Conservation (phyloP, 2,888 invertebrate genomes). For the Drosophila ezoana region DNA sequence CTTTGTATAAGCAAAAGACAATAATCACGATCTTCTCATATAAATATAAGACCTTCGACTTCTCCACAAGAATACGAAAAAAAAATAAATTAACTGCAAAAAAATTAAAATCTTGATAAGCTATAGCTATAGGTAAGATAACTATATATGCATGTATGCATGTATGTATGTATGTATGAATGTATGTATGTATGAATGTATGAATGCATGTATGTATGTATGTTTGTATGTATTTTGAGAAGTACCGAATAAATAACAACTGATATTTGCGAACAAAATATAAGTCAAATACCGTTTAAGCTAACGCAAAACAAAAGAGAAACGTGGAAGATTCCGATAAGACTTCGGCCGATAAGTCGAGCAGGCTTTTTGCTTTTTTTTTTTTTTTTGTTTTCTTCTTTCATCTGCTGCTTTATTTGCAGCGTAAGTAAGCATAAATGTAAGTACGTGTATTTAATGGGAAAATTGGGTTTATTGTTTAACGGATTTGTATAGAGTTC, state of each 20-base stretch:
- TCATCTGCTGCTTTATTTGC: neutral
- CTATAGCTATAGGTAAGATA: conserved; percentile 21
- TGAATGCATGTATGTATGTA: conserved; percentile 2
- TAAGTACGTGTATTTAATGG: conserved; percentile 14
- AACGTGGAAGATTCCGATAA: conserved; percentile 64
- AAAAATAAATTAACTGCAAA: conserved; percentile 32
- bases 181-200: neutral
- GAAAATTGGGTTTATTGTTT: conserved; percentile 36
- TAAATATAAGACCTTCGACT: conserved; percentile 37
- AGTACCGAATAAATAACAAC: conserved; percentile 30
- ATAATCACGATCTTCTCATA: conserved; percentile 36
- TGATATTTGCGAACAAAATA: conserved; percentile 14
- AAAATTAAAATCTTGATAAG: conserved; percentile 35
- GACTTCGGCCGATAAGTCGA: conserved; percentile 51
- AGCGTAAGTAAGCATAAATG: neutral
- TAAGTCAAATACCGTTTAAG: conserved; percentile 51
- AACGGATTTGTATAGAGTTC: neutral
- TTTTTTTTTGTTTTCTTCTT: conserved; percentile 1
- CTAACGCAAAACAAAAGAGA: conserved; percentile 53
- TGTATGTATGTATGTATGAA: neutral
- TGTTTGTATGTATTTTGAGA: conserved; percentile 13
- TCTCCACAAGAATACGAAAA: neutral
- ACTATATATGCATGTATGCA: neutral
- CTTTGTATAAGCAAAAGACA: conserved; percentile 14
- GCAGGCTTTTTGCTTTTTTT: conserved; percentile 9